These are phyloP conservation scores for Orchesella flavescens DNA, from an alignment of 2,888 invertebrate species.

Conservation along the genomic window DNA sequence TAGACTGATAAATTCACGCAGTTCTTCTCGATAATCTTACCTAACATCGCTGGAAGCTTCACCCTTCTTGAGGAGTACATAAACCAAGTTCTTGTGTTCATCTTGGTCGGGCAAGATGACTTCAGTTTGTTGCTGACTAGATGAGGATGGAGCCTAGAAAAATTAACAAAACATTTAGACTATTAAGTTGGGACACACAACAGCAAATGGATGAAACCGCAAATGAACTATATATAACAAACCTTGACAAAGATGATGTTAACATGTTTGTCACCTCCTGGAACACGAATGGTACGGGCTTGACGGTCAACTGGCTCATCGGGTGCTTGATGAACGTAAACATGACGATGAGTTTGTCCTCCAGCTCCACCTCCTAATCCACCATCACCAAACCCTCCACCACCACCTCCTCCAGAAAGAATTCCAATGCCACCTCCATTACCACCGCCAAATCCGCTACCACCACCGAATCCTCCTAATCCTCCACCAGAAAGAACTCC, in stretches of 20 bases:
- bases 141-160: constrained; percentile 55
- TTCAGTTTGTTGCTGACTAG: constrained; percentile 76
- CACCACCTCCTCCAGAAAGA: constrained; percentile 16
- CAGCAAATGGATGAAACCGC: too few species aligned
- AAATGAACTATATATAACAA: too few species aligned
- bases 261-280: constrained; percentile 50
- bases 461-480: constrained; percentile 10
- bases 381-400: constrained; percentile 22
- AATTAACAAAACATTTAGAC: too few species aligned
- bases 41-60: constrained; percentile 33
- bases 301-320: constrained; percentile 39
- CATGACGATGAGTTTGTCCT: constrained; percentile 72
- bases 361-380: constrained; percentile 76
- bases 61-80: constrained; percentile 46
- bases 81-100: constrained; percentile 51
- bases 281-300: constrained; percentile 38
- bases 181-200: too few species aligned
- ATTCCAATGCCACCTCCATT: constrained; percentile 25
- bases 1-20: constrained; percentile 76
- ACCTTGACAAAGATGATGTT: constrained; percentile 31
- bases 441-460: constrained; percentile 10
- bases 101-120: constrained; percentile 83
- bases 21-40: not conserved
- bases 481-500: not conserved
- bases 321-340: constrained; percentile 47